Conservation (phyloP, 2,888 invertebrate species). For the Oasisia sp. region DNA sequence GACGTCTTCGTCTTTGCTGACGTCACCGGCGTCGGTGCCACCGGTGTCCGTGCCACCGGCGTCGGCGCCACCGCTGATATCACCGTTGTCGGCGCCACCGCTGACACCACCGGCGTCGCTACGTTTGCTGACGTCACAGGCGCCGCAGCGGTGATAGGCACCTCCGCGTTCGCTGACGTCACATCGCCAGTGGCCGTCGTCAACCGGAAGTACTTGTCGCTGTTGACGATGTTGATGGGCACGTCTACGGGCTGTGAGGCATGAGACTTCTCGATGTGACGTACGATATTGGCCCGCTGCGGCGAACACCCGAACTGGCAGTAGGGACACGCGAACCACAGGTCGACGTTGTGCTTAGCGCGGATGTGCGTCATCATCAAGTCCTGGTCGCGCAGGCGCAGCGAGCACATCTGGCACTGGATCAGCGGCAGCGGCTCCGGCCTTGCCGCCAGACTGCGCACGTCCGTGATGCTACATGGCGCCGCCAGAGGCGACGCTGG, state of each 20-base stretch:
- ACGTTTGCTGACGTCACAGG: neutral
- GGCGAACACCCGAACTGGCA: neutral
- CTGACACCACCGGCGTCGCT: neutral
- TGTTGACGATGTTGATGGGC: neutral
- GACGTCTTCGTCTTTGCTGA: too few species aligned
- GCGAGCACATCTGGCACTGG: neutral
- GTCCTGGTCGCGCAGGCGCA: conserved; percentile 9
- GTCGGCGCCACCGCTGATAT: neutral
- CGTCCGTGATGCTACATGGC: neutral
- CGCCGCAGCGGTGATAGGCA: too few species aligned
- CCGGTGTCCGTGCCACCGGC: neutral
- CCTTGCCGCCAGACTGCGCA: neutral
- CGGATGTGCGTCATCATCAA: neutral
- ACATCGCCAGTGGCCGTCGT: neutral
- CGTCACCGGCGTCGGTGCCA: neutral
- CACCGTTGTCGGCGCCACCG: neutral
- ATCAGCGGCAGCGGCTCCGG: neutral
- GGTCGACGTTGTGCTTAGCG: neutral
- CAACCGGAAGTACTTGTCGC: neutral
- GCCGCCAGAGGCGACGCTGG: neutral
- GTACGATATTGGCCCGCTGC: neutral
- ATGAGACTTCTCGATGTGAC: neutral
- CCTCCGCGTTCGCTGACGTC: neutral
- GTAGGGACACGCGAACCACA: neutral
- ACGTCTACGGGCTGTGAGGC: neutral